phyloP scores from a whole-genome alignment of 2,113 vertebrate species.

The Ameiurus melas region DNA sequence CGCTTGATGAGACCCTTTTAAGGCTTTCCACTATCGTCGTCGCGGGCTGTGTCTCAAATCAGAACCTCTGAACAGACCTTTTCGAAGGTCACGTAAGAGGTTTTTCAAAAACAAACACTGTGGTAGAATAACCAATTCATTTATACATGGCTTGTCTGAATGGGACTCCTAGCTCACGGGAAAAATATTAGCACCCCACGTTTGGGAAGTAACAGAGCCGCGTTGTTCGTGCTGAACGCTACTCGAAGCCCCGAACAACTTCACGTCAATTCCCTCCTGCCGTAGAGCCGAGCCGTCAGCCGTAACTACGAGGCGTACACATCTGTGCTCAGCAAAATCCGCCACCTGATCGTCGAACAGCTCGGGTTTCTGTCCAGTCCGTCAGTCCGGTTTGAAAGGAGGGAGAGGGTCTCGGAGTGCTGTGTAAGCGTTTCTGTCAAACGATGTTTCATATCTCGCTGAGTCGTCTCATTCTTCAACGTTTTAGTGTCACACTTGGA shows the following conservation, averaged over 20 bases:
- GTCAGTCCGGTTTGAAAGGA: constrained; percentile 5
- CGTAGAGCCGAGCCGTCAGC: neutral
- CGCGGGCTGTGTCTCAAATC: neutral
- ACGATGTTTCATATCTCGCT: constrained; percentile 5
- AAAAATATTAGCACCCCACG: too few relatives aligned
- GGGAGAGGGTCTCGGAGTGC: neutral
- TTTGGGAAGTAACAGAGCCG: neutral
- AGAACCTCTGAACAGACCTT: neutral
- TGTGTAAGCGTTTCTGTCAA: constrained; percentile 35
- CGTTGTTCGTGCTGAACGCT: neutral
- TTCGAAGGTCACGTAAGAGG: too few relatives aligned
- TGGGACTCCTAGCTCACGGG: too few relatives aligned
- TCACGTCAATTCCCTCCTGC: neutral
- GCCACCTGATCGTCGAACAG: constrained; percentile 24
- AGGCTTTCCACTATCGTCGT: neutral
- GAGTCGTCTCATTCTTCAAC: neutral
- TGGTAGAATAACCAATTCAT: too few relatives aligned
- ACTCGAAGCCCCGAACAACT: neutral
- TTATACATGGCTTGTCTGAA: too few relatives aligned
- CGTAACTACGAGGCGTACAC: neutral
- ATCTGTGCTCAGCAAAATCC: constrained; percentile 6
- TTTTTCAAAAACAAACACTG: too few relatives aligned
- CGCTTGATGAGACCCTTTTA: too few relatives aligned
- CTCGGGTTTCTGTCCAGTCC: neutral
- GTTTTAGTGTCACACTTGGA: neutral